Percentiles rank a stretch among this genome's conserved stretches.
Conservation (phyloP, 2,113 vertebrate species). For the Raja brachyura region DNA sequence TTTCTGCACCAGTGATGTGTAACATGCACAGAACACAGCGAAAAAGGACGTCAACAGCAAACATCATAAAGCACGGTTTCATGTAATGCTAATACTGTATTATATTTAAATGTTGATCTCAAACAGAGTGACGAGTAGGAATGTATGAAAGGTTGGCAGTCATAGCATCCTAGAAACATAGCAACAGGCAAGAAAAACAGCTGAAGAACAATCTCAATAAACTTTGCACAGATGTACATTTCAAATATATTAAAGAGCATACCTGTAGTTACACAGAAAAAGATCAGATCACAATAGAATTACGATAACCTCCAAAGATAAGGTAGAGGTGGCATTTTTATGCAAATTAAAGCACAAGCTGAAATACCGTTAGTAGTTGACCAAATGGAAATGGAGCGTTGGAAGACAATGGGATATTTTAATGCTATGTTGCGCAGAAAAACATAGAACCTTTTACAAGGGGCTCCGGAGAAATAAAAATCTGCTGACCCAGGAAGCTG, state of each 20-base stretch:
- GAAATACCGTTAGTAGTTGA: background rate
- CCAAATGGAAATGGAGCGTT: background rate
- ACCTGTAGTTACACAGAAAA: background rate
- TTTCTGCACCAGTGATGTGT: too few species aligned
- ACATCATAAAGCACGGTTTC: background rate
- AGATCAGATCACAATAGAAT: background rate
- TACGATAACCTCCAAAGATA: background rate
- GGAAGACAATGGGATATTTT: background rate
- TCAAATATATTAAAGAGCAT: background rate
- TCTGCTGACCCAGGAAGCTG: background rate
- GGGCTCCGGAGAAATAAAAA: background rate
- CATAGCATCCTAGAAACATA: background rate
- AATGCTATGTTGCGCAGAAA: background rate
- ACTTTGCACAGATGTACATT: background rate
- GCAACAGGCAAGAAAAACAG: background rate
- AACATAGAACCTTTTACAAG: background rate
- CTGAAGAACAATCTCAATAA: background rate
- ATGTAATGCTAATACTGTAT: background rate
- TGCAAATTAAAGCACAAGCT: background rate
- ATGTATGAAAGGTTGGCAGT: background rate
- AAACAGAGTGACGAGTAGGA: background rate
- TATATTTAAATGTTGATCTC: background rate
- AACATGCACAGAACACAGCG: slow-evolving; percentile 1
- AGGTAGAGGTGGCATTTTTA: background rate
- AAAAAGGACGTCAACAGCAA: background rate